Base-by-base conservation (phyloP, 2,888 invertebrate genomes). In the Seladonia tumulorum region DNA sequence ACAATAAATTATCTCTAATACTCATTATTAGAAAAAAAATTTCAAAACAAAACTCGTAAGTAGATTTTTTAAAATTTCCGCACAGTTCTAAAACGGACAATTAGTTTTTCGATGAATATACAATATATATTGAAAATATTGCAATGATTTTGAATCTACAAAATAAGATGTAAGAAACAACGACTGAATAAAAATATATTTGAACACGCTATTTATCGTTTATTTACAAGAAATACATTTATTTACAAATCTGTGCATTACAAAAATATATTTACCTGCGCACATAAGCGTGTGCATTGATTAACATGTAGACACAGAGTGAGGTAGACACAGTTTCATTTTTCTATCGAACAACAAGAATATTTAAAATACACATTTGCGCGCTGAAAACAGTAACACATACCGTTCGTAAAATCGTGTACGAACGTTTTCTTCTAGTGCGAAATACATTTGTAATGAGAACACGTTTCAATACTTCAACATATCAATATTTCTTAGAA, bases 211-310 rank as follows among this genome's bases (percentile, higher is more conserved):
- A 42, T 18, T 76, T 76, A 63, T 68, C 39, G 70, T 84, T 66
- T 89, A 89, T 90, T 87, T 89, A 90, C 83, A 89, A 81, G n/a
- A 88, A 87, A 53, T 75, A 83, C 63, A 47, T 68, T 42, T 75
- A 73, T 84, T 81, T 73, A 86, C 81, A 88, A 75, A 86, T 87
- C 79, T 88, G 89, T 88, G 81, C 81, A 76, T 85, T 91, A 91
- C 83, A 91, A 91, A 91, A 91, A 91, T 91, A 91, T 90, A 90
- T 88, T 76, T 78, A 86, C 84, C 72, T 86, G 84, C 87, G 71
- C 82, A 87, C 76, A 18, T 79, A 90, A 89, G 86, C 89, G 60
- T 88, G 84, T 84, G 73, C 70, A 85, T 81, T 60, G 82, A 63
- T 84, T 29, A 89, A 86, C 80, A 79, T 47, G 78, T 88, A 73